phyloP scores from a whole-genome alignment of 2,797 vertebrate species.

The Sebastes paucispinis region DNA sequence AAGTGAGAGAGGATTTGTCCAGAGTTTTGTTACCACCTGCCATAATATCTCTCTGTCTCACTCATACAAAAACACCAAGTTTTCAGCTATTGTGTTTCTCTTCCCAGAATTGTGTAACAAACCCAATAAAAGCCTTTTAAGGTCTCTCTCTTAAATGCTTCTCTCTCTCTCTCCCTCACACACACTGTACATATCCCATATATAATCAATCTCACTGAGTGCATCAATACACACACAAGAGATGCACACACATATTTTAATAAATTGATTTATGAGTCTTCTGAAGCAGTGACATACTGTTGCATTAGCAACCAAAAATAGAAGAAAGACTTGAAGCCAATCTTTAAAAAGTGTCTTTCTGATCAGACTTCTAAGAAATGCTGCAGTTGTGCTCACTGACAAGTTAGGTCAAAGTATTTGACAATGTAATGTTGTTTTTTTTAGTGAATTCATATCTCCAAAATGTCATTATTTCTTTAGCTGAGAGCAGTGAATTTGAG shows the following conservation, averaged over 20 bases:
- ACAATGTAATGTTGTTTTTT: background rate
- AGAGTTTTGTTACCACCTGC: background rate
- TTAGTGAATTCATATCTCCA: background rate
- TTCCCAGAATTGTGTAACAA: constrained; percentile 62
- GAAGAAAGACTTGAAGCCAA: background rate
- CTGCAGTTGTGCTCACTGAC: background rate
- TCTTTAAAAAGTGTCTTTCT: background rate
- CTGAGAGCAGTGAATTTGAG: background rate
- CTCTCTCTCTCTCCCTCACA: background rate
- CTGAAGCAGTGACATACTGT: background rate
- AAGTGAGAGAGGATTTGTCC: background rate
- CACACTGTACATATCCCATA: background rate
- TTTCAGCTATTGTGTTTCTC: constrained; percentile 51
- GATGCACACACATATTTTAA: background rate
- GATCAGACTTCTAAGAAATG: background rate
- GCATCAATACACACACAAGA: background rate
- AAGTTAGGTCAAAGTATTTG: background rate
- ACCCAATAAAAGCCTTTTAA: constrained; percentile 47
- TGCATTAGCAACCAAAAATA: background rate
- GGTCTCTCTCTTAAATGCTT: background rate
- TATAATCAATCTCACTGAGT: background rate
- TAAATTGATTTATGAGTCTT: background rate
- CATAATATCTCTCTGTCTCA: background rate
- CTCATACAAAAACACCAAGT: constrained; percentile 5
- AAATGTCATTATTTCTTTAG: background rate